Evolutionary conservation across 2,113 vertebrate species (phyloP).

Genomic region (Ptilorrhoa leucosticta): DNA sequence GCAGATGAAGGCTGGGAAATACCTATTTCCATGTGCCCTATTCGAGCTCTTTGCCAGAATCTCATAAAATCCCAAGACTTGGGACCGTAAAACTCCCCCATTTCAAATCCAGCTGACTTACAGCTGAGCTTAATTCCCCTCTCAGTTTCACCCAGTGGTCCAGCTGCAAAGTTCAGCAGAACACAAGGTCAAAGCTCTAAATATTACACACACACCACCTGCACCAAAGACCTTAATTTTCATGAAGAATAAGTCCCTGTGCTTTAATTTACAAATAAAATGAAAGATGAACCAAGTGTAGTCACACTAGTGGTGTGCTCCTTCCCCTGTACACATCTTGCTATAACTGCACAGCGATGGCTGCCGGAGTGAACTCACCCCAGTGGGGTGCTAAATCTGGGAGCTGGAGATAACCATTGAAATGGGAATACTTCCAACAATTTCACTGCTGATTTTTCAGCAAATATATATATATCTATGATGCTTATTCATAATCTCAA

Average conservation of each 20-base stretch:
- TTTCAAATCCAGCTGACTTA: neutral
- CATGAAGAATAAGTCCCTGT: neutral
- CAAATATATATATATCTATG: neutral
- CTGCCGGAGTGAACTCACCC: neutral
- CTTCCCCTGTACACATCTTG: neutral
- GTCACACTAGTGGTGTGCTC: neutral
- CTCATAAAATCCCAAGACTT: neutral
- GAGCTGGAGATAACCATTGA: conserved; percentile 13
- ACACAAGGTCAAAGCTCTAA: neutral
- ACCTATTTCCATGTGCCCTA: neutral
- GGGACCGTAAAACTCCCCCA: neutral
- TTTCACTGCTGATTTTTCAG: conserved; percentile 7
- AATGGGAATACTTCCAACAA: neutral
- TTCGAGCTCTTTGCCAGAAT: neutral
- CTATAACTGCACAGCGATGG: accelerated
- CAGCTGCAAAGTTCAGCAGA: neutral
- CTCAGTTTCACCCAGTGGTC: neutral
- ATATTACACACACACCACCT: neutral
- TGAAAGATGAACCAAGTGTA: neutral
- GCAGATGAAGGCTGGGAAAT: neutral
- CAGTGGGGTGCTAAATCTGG: conserved; percentile 56
- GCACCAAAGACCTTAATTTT: neutral
- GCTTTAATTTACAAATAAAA: neutral
- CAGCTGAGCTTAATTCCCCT: neutral
- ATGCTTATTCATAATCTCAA: conserved; percentile 42